Conservation (phyloP, 2,797 vertebrate species). For the Aplochiton taeniatus region DNA sequence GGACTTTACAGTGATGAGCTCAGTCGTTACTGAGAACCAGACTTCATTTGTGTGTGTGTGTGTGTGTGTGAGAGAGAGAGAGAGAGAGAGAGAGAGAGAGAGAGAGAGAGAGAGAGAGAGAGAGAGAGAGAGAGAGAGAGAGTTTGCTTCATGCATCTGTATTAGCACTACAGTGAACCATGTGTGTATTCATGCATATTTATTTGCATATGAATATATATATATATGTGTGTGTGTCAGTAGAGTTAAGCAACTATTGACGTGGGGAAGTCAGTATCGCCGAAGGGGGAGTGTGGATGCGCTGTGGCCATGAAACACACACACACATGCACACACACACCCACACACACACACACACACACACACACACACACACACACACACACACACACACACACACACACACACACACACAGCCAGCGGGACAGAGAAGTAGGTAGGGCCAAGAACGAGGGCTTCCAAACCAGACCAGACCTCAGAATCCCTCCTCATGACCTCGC, state of each 20-base stretch:
- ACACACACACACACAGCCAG: neutral
- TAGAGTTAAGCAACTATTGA: neutral
- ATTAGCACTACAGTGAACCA: no score
- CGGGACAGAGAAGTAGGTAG: constrained; percentile 3
- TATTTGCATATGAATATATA: neutral
- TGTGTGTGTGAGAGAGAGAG: neutral
- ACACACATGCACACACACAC: neutral
- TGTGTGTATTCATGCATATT: no score
- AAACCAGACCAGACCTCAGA: no score
- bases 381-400: neutral
- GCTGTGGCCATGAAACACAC: neutral
- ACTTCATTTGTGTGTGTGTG: neutral
- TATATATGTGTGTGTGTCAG: neutral
- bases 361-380: neutral
- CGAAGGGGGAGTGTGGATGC: neutral
- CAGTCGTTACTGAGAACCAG: neutral
- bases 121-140: no score
- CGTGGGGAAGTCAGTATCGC: neutral
- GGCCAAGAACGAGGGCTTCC: no score
- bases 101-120: no score
- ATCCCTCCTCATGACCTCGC: no score
- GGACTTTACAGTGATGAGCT: no score
- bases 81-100: no score
- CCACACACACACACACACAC: neutral
- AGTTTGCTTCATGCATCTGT: no score